phyloP scores from a whole-genome alignment of 2,888 invertebrate species.

The Lycia hirtaria region DNA sequence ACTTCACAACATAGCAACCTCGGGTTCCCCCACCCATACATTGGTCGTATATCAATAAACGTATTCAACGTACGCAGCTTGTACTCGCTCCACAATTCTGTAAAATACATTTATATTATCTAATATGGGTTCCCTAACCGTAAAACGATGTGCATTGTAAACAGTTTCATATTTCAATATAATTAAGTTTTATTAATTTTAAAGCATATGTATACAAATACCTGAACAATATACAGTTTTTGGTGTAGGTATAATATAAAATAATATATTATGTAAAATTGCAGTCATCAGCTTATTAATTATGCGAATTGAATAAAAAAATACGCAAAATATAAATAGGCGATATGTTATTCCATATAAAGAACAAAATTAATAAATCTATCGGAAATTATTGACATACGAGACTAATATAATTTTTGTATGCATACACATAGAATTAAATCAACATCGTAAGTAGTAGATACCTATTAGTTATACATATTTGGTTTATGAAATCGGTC shows the following conservation, averaged over 20 bases:
- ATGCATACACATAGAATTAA: background rate
- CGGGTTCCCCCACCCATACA: constrained; percentile 53
- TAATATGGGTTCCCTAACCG: constrained; percentile 28
- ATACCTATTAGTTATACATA: background rate
- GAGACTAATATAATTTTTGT: background rate
- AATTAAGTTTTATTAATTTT: constrained; percentile 44
- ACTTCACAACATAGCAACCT: constrained; percentile 54
- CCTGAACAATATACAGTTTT: constrained; percentile 41
- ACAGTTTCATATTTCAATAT: constrained; percentile 50
- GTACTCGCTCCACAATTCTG: constrained; percentile 45
- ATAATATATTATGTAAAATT: constrained; percentile 51
- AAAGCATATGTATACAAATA: constrained; percentile 39
- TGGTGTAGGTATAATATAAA: constrained; percentile 41
- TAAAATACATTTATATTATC: constrained; percentile 59
- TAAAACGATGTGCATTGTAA: constrained; percentile 64
- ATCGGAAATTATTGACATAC: background rate
- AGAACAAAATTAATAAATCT: constrained; percentile 3
- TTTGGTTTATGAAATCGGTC: background rate
- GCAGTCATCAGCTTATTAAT: constrained; percentile 56
- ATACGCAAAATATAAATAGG: constrained; percentile 27
- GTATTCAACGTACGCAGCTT: constrained; percentile 67
- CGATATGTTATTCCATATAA: constrained; percentile 46
- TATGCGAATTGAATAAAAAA: constrained; percentile 46
- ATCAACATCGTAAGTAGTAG: background rate
- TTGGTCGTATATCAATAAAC: constrained; percentile 73